Conservation (phyloP, 2,888 invertebrate genomes). For the Imbricaverruca yamaguchii region DNA sequence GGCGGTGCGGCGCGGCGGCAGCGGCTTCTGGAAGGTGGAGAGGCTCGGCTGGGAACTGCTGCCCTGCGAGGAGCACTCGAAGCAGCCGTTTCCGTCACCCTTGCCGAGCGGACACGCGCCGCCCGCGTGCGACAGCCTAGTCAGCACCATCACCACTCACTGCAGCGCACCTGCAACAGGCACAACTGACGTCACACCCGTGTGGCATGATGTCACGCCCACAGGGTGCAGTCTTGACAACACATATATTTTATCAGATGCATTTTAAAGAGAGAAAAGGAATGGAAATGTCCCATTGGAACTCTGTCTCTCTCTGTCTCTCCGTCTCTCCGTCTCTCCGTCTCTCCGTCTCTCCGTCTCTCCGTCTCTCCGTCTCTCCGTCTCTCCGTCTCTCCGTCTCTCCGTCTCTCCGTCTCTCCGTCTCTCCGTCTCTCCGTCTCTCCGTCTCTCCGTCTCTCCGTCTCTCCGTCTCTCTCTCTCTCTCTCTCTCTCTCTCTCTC, state of each 20-base stretch:
- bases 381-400: not conserved
- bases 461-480: constrained; percentile 20
- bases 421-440: too few relatives aligned
- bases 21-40: constrained; percentile 44
- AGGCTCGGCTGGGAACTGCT: constrained; percentile 32
- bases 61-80: not conserved
- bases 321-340: too few relatives aligned
- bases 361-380: too few relatives aligned
- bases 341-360: too few relatives aligned
- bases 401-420: too few relatives aligned
- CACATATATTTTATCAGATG: not conserved
- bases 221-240: not conserved
- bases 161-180: too few relatives aligned
- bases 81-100: constrained; percentile 28
- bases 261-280: not conserved
- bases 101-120: constrained; percentile 29
- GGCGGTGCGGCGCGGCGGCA: constrained; percentile 37
- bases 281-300: not conserved
- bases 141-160: constrained; percentile 28
- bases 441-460: not conserved
- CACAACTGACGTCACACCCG: not conserved
- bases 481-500: constrained; percentile 23
- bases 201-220: not conserved
- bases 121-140: constrained; percentile 30
- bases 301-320: too few relatives aligned